phyloP scores from a whole-genome alignment of 2,888 invertebrate species.

The Candidula unifasciata region DNA sequence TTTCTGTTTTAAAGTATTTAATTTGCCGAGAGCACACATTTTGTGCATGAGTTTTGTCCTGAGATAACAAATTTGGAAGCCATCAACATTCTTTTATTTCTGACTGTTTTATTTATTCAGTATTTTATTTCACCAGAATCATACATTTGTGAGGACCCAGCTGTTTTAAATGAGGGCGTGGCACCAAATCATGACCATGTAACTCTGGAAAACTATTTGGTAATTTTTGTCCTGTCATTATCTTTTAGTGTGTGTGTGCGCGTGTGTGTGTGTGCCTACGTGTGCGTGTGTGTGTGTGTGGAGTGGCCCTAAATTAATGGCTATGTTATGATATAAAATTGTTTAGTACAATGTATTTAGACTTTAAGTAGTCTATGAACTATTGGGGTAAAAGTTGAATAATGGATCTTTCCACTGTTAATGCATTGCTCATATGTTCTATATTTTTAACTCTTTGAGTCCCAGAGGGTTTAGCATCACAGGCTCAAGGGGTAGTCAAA shows the following conservation, averaged over 20 bases:
- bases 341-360: not conserved
- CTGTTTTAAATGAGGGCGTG: constrained; percentile 71
- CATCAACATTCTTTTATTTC: not conserved
- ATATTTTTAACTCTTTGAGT: too few relatives aligned
- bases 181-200: constrained; percentile 67
- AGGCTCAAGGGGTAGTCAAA: too few relatives aligned
- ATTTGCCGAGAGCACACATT: too few relatives aligned
- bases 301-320: not conserved
- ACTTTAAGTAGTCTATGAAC: too few relatives aligned
- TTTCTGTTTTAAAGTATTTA: too few relatives aligned
- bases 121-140: constrained; percentile 62
- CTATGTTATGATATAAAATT: not conserved
- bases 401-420: too few relatives aligned
- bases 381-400: too few relatives aligned
- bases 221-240: constrained; percentile 47
- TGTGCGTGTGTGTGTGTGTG: too few relatives aligned
- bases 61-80: too few relatives aligned
- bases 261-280: not conserved
- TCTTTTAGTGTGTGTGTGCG: not conserved
- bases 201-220: constrained; percentile 71
- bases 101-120: not conserved
- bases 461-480: too few relatives aligned
- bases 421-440: too few relatives aligned
- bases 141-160: constrained; percentile 71
- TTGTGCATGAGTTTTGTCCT: too few relatives aligned